Conservation (phyloP, 2,888 invertebrate species). For the Furcula furcula region DNA sequence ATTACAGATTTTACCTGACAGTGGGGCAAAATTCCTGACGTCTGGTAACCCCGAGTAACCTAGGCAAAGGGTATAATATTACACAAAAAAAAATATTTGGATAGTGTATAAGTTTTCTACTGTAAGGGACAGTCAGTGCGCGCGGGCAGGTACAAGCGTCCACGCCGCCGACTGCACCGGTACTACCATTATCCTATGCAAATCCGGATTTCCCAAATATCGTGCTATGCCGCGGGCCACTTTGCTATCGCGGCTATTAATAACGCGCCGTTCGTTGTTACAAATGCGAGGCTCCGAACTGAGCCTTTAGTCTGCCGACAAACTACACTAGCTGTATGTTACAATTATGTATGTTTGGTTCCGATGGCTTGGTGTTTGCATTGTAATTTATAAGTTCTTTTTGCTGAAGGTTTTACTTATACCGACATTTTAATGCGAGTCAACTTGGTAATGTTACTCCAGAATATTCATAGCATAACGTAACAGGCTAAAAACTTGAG, state of each 20-base stretch:
- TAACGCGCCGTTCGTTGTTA: slow-evolving; percentile 66
- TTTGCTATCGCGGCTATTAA: slow-evolving; percentile 75
- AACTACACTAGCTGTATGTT: slow-evolving; percentile 65
- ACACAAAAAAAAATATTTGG: no score
- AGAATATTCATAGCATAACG: no score
- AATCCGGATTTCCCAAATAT: slow-evolving; percentile 78
- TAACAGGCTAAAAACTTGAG: slow-evolving; percentile 4
- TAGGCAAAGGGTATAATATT: no score
- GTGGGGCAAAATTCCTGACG: no score
- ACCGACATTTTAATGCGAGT: no score
- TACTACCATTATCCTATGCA: slow-evolving; percentile 75
- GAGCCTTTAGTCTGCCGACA: slow-evolving; percentile 65
- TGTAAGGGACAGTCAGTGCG: no score
- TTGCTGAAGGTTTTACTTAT: slow-evolving; percentile 1
- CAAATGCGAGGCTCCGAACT: slow-evolving; percentile 63
- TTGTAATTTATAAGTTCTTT: not conserved
- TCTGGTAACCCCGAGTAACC: no score
- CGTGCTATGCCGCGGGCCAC: slow-evolving; percentile 70
- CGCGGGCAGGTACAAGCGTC: slow-evolving; percentile 34
- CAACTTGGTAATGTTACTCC: no score
- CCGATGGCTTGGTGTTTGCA: no score
- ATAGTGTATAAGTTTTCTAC: no score
- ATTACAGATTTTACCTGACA: no score
- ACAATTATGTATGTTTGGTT: slow-evolving; percentile 40
- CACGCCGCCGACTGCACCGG: slow-evolving; percentile 48